phyloP scores from a whole-genome alignment of 2,888 invertebrate species.

The Acanthosepion lycidas region DNA sequence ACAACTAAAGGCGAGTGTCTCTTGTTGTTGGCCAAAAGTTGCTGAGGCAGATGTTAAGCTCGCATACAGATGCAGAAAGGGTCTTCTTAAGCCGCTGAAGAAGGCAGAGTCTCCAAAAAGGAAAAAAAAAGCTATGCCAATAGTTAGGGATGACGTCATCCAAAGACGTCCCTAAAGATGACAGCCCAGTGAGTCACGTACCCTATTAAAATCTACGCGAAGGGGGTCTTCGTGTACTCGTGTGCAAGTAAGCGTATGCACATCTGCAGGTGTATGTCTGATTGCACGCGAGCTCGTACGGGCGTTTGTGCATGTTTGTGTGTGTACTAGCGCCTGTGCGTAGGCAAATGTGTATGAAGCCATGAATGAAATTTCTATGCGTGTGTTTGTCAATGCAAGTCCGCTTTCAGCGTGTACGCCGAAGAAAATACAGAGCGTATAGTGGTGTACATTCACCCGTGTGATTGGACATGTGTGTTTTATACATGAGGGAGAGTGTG shows the following conservation, averaged over 20 bases:
- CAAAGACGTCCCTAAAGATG: neutral
- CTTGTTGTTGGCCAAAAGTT: neutral
- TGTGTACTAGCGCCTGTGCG: no score
- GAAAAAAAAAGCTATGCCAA: neutral
- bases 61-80: neutral
- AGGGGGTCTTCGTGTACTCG: constrained; percentile 18
- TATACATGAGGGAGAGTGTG: no score
- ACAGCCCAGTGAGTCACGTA: constrained; percentile 1
- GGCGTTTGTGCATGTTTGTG: no score
- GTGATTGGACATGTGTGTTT: no score
- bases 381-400: neutral
- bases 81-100: neutral
- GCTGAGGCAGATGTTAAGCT: neutral
- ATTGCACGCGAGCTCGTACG: neutral
- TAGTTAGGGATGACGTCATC: neutral
- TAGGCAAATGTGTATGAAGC: neutral
- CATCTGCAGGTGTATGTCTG: neutral
- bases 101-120: neutral
- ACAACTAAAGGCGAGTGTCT: neutral
- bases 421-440: neutral
- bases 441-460: neutral
- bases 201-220: neutral
- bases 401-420: neutral
- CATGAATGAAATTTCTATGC: neutral
- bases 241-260: constrained; percentile 11